phyloP scores from a whole-genome alignment of 2,797 vertebrate genomes.

The Xenentodon cancila region DNA sequence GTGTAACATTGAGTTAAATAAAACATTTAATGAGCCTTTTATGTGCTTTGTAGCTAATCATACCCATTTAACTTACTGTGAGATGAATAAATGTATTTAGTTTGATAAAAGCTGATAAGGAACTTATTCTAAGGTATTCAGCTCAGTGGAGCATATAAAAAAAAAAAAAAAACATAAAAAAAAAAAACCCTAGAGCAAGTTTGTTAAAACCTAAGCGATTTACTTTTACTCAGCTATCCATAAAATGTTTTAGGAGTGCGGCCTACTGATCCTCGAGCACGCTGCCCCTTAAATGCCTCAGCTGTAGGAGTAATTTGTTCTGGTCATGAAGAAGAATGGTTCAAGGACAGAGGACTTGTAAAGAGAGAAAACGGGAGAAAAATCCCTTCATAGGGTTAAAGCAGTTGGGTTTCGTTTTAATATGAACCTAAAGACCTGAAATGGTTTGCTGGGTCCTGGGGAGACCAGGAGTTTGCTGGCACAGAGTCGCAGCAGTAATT shows the following conservation, averaged over 20 bases:
- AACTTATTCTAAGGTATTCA: neutral
- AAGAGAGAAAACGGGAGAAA: slow-evolving; percentile 72
- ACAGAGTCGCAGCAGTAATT: slow-evolving; percentile 74
- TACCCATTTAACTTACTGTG: no score
- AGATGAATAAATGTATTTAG: no score
- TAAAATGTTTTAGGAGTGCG: slow-evolving; percentile 76
- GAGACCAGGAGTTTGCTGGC: slow-evolving; percentile 58
- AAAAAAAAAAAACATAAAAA: slow-evolving; percentile 9
- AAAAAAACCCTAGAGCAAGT: slow-evolving; percentile 33
- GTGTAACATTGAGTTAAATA: no score
- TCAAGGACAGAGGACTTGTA: slow-evolving; percentile 75
- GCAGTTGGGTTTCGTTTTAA: slow-evolving; percentile 80
- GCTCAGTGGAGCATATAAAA: slow-evolving; percentile 7
- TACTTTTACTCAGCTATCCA: slow-evolving; percentile 69
- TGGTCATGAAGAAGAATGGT: slow-evolving; percentile 72
- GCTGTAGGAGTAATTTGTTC: slow-evolving; percentile 76
- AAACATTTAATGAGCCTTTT: slow-evolving; percentile 4
- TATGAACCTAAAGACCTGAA: slow-evolving; percentile 78
- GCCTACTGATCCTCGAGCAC: slow-evolving; percentile 58
- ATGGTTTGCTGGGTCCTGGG: slow-evolving; percentile 79
- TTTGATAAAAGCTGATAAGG: slow-evolving; percentile 25
- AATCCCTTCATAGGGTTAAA: slow-evolving; percentile 60
- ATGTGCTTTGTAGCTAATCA: neutral
- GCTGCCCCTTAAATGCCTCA: slow-evolving; percentile 66
- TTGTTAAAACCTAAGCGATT: slow-evolving; percentile 71